Evolutionary conservation across 2,888 invertebrate species (phyloP).

Genomic region (Drosophila greeni): DNA sequence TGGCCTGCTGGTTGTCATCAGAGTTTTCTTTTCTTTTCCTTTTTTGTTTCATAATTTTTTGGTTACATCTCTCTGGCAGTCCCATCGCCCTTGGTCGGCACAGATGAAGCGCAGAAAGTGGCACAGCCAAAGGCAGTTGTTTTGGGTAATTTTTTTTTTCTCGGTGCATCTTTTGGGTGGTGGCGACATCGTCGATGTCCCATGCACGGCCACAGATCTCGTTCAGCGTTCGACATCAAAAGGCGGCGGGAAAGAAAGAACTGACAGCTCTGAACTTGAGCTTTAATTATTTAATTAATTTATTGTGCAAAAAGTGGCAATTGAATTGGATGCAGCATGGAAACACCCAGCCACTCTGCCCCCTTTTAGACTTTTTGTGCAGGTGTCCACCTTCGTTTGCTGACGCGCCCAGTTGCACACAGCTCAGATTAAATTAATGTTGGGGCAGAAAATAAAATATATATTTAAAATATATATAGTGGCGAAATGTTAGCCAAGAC

Average conservation of each 20-base stretch:
- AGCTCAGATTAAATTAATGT: conserved; percentile 61
- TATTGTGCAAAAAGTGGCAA: conserved; percentile 63
- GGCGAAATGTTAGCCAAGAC: conserved; percentile 20
- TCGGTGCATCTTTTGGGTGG: conserved; percentile 38
- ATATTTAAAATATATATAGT: neutral
- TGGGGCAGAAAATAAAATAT: neutral
- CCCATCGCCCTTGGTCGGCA: conserved; percentile 49
- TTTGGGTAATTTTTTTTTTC: conserved; percentile 11
- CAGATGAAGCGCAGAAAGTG: conserved; percentile 68
- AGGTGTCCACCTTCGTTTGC: conserved; percentile 63
- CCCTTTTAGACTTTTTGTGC: conserved; percentile 43
- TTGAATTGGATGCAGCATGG: conserved; percentile 55
- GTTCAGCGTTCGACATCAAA: conserved; percentile 40
- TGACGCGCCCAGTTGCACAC: conserved; percentile 68
- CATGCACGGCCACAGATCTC: conserved; percentile 25
- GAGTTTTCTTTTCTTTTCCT: conserved; percentile 15
- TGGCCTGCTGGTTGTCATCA: conserved; percentile 42
- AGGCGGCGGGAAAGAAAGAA: conserved; percentile 44
- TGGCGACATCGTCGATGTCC: conserved; percentile 24
- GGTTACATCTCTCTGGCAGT: conserved; percentile 13
- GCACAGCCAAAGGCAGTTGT: conserved; percentile 32
- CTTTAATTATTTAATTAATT: conserved; percentile 72
- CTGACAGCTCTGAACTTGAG: conserved; percentile 62
- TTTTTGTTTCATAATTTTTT: conserved; percentile 15
- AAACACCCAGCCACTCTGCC: conserved; percentile 25